Percentiles rank a stretch among this genome's conserved stretches.
Evolutionary conservation across 2,888 invertebrate species (phyloP).

Genomic region (Globia sparganii): DNA sequence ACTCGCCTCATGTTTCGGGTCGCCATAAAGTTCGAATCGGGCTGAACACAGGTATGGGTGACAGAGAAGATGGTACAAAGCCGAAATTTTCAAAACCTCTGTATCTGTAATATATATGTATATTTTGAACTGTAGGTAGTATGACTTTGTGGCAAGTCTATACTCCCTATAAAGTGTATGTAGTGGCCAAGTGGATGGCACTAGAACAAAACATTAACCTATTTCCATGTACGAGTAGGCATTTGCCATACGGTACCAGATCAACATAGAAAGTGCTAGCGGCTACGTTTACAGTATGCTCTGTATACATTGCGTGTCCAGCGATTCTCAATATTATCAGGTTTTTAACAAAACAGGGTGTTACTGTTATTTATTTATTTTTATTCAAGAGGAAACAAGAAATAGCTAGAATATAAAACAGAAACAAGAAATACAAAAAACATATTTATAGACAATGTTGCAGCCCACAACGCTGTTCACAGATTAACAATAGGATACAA

Average conservation of each 20-base stretch:
- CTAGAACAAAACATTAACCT: slow-evolving; percentile 43
- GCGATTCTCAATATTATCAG: slow-evolving; percentile 16
- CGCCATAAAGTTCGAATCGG: neutral
- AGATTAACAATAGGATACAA: no score
- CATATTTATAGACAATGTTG: no score
- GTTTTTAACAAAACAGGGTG: neutral
- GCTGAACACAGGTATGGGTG: neutral
- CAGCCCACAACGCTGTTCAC: no score
- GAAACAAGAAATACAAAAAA: no score
- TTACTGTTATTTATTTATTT: neutral
- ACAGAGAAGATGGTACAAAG: neutral
- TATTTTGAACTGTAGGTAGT: neutral
- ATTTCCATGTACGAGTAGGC: slow-evolving; percentile 22
- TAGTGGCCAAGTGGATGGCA: neutral
- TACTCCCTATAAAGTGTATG: neutral
- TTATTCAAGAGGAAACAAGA: no score
- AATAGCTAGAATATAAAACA: no score
- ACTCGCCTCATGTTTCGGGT: neutral
- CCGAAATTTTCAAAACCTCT: no score
- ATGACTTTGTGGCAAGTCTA: neutral
- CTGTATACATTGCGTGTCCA: slow-evolving; percentile 25
- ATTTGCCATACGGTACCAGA: slow-evolving; percentile 39
- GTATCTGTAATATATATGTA: neutral
- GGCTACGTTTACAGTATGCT: slow-evolving; percentile 38
- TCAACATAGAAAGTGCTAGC: slow-evolving; percentile 49